These are phyloP conservation scores for Philantomba maxwellii DNA, from an alignment of 2,113 vertebrate genomes.

Conservation along the genomic window DNA sequence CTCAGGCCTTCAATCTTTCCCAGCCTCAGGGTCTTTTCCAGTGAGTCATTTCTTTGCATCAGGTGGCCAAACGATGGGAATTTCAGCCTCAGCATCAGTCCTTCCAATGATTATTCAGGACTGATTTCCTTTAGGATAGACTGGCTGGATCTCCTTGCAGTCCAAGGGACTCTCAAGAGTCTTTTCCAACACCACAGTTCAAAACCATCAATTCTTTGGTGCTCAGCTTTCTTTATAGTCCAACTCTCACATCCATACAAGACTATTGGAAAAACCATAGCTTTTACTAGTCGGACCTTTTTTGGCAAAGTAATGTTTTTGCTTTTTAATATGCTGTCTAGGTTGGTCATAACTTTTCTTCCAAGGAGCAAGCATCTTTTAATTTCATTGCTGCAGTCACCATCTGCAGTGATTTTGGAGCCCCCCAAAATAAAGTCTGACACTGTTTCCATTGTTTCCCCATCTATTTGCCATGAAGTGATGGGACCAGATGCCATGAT, in stretches of 20 bases:
- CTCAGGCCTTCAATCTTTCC: background rate
- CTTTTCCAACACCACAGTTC: background rate
- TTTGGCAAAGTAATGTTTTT: background rate
- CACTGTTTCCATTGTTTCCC: background rate
- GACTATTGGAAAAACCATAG: background rate
- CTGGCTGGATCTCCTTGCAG: background rate
- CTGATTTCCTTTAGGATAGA: background rate
- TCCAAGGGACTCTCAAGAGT: background rate
- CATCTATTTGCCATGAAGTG: background rate
- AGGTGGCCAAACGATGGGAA: accelerated
- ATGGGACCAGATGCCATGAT: background rate
- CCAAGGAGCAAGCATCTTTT: background rate
- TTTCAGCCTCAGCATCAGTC: background rate
- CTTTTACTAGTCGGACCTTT: background rate
- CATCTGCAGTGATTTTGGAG: background rate
- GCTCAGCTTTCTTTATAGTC: background rate
- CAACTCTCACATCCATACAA: background rate
- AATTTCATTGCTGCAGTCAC: background rate
- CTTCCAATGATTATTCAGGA: background rate
- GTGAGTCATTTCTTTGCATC: background rate
- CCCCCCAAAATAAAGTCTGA: accelerated
- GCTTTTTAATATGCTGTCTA: background rate
- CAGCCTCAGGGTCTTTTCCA: background rate
- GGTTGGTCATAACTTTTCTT: background rate
- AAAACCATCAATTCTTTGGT: background rate